phyloP scores from a whole-genome alignment of 2,113 vertebrate genomes.

The Gobio gobio region DNA sequence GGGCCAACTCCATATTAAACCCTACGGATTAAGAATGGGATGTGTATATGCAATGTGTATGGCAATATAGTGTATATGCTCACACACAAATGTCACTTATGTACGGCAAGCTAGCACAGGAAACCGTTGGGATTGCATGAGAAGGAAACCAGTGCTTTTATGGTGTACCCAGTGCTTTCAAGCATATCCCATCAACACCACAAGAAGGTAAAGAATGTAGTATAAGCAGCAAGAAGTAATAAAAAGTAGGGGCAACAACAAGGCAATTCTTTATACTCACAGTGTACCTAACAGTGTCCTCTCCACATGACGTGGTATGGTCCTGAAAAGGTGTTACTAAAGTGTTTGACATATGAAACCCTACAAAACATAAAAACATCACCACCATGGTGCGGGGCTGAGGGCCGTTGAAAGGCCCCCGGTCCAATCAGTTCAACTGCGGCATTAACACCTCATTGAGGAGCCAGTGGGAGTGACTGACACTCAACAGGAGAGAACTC shows the following conservation, averaged over 20 bases:
- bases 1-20: too few relatives aligned
- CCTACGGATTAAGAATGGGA: too few relatives aligned
- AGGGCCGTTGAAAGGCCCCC: constrained; percentile 1
- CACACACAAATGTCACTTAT: constrained; percentile 63
- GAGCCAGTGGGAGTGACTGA: neutral
- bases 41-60: too few relatives aligned
- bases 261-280: constrained; percentile 14
- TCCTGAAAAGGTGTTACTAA: constrained; percentile 4
- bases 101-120: constrained; percentile 2
- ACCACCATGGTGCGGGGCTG: constrained; percentile 7
- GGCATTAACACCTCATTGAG: constrained; percentile 56
- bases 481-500: constrained; percentile 17
- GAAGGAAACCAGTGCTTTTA: constrained; percentile 7
- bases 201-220: neutral
- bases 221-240: neutral
- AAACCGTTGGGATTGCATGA: constrained; percentile 14
- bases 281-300: neutral
- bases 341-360: constrained; percentile 35
- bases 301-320: neutral
- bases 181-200: neutral
- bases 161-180: neutral
- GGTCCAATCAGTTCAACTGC: constrained; percentile 44
- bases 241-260: neutral
- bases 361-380: constrained; percentile 56
- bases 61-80: neutral